Conservation (phyloP, 2,797 vertebrate species). For the Betta splendens region DNA sequence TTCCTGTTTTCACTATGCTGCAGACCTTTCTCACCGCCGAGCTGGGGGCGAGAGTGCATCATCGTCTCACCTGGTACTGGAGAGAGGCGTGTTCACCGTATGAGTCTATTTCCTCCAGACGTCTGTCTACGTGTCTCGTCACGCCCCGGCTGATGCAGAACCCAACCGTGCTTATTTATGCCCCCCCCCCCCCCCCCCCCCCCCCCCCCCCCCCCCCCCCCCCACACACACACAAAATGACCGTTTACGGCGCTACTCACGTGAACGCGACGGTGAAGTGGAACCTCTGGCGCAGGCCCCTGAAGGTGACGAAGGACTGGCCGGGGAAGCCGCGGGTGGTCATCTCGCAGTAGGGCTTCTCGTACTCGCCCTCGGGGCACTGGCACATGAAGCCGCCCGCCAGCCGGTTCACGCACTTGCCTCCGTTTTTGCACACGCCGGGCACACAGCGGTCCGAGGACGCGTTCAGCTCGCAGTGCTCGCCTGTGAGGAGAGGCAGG, state of each 20-base stretch:
- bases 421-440: conserved; percentile 94
- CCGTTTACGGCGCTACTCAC: conserved; percentile 79
- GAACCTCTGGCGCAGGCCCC: conserved; percentile 94
- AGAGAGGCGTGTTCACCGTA: conserved; percentile 39
- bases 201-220: conserved; percentile 19
- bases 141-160: conserved; percentile 43
- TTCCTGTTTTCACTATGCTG: conserved; percentile 82
- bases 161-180: conserved; percentile 37
- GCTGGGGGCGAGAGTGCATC: conserved; percentile 17
- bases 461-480: conserved; percentile 90
- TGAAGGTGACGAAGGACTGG: conserved; percentile 95
- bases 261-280: conserved; percentile 94
- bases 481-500: conserved; percentile 78
- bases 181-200: conserved; percentile 22
- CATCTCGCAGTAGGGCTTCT: conserved; percentile 96
- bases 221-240: conserved; percentile 35
- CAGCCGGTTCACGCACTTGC: conserved; percentile 91
- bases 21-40: conserved; percentile 45
- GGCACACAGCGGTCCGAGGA: conserved; percentile 90
- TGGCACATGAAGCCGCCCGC: conserved; percentile 93
- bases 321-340: conserved; percentile 95
- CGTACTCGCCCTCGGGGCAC: conserved; percentile 87
- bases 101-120: neutral
- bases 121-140: conserved; percentile 38
- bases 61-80: conserved; percentile 12